Conservation (phyloP, 2,113 vertebrate genomes). For the Ictalurus furcatus region DNA sequence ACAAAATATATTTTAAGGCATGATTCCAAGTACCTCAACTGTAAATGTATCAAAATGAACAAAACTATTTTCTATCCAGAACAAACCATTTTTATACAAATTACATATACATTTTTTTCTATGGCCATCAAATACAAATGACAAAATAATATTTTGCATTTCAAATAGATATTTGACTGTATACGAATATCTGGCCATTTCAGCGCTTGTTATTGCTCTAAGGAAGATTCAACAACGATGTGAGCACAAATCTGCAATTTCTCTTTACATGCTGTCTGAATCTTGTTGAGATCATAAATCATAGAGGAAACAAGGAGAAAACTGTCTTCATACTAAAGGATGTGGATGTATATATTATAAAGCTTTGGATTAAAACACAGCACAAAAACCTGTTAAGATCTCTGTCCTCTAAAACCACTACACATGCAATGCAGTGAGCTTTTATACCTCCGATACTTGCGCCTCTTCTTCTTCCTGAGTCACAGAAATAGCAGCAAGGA, state of each 20-base stretch:
- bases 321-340: not conserved
- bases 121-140: not conserved
- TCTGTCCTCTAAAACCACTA: not conserved
- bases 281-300: not conserved
- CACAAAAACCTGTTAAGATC: not conserved
- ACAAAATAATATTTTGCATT: not conserved
- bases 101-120: not conserved
- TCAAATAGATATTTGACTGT: not conserved
- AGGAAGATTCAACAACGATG: not conserved
- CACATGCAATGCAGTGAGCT: not conserved
- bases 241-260: not conserved
- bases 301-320: not conserved
- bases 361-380: not conserved
- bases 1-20: too few species aligned
- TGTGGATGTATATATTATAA: too few species aligned
- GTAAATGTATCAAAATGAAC: not conserved
- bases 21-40: not conserved
- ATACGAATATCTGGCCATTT: not conserved
- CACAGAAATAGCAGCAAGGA: slow-evolving; percentile 30
- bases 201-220: not conserved
- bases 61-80: not conserved
- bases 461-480: slow-evolving; percentile 71
- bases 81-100: not conserved
- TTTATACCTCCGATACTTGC: slow-evolving; percentile 70
- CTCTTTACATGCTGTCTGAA: not conserved